Base-by-base conservation (phyloP, 37 sponge, comb jelly and placozoan genomes). In the Dysidea cf. avara region DNA sequence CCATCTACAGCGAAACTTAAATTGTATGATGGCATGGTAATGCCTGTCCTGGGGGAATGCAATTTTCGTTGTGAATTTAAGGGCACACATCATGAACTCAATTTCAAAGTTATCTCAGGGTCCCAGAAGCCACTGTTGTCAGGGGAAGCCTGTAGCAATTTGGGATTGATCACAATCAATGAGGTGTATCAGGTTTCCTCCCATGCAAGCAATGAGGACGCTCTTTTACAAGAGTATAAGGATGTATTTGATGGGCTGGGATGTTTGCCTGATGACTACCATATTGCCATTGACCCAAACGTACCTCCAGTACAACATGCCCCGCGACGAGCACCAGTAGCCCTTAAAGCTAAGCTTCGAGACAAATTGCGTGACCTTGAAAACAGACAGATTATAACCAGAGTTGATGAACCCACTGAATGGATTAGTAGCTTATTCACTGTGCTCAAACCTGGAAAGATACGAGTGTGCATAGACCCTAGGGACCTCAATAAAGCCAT, bases 381-480 rank as follows among this genome's bases (percentile, higher is more conserved):
- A 68, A 76, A 75, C 31, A 31, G 53, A 2, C 39, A 47, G 1
- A 31, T 72, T 22, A 76, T 82, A 20, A 35, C 63, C 21, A 50
- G 29, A 3, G 84, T 83, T 40, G 74, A 77, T 17, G 71, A 68
- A 25, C 76, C 84, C 35, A 83, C 84, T 20, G 77, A 66, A 3
- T 83, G 84, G 84, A 53, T 76, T 7, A 55, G 52, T 30, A 39
- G 59, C 39, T 70, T 83, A 61, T 39, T 56, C 16, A 58, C 68
- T 18, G 68, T 53, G 14, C 18, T 36, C 25, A 83, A 68, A 52
- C 61, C 64, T n/a, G 36, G 32, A 28, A 70, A 78, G 25, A 76
- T 83, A 13, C 53, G 84, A 43, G 50, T 83, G 31, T 83, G 84
- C 39, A 6, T 76, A 20, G 77, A 83, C 46, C 84, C 77, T 25